Base-by-base conservation (phyloP, 2,797 vertebrate genomes). In the Sylvia borin region DNA sequence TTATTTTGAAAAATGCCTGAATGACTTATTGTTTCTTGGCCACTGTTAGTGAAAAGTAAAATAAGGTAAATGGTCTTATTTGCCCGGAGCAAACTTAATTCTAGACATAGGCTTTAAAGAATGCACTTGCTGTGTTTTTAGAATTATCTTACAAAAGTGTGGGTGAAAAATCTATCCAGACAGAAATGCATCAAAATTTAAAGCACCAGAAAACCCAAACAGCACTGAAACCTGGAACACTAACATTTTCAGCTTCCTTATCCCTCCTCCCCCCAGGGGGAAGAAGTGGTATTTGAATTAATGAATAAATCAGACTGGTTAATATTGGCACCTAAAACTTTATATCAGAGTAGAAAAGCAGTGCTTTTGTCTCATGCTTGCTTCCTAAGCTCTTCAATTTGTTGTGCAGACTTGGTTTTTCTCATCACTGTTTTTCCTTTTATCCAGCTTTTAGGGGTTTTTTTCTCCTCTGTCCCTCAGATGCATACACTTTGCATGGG, bases 191-290 rank as follows among this genome's bases (percentile, higher is more conserved):
- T 53, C 31, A 58, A 62, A 64, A 64, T 90, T 68, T 62, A 48
- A 88, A 66, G 40, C 25, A 61, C 54, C 14, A 18, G 43, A 77
- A 79, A 74, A 10, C 9, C 8, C 27, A 72, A 54, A 75, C 5
- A 42, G 7, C 16, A 27, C 10, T 80, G 42, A 89, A 79, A 77
- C 16, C 4, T 60, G 32, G 17, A 87, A 54, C 16, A 47, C 25
- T 77, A 61, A 47, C 7, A 32, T 76, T 70, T 94, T 70, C 25
- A 48, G 14, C 13, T 77, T 72, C 15, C 29, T 48, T n/a, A 8
- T 40, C 10, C 8, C 4, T 29, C 24, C 4, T 62, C 14, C 13
- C 10, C 21, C 5, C 7, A 10, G 4, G 11, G 12, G 2, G 5
- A 65, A 54, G 17, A 15, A 45, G 4, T 6, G 6, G 3, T 65